Base-by-base conservation (phyloP, 35 echinoderm and acorn worm genomes). In the Nesometra sesokonis region DNA sequence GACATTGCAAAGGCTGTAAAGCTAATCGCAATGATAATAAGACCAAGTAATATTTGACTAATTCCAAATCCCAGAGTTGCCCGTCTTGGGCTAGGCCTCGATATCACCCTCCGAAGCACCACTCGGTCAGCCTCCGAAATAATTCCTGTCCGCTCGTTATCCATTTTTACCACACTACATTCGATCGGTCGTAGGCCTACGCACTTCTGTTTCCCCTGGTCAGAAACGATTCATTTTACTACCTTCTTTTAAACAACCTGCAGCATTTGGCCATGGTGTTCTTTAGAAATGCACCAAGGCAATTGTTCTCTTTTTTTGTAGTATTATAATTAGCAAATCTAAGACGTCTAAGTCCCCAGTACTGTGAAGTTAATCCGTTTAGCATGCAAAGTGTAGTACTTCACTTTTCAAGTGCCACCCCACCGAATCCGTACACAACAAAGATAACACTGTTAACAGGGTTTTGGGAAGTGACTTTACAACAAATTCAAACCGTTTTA, bases 1-100 rank as follows among this genome's bases (percentile, higher is more conserved):
- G 92, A 93, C 30, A 93, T 67, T 21, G 88, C 92, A 85, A 93
- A 93, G 4, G 92, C 92, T 36, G 92, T 89, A 76, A 93, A 93
- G 80, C 92, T 93, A 3, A 93, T 85, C 5, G 85, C 92, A 1
- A 93, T 85, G 32, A 93, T 93, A 36, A 85, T 83, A 2, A 93
- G 85, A 13, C 92, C 92, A 13, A 93, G 80, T 30, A 93, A 82
- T 39, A 93, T 85, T 57, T 93, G 92, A 52, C 88, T 84, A 0
- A 90, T 86, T 57, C 92, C 92, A 78, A 93, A 90, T 82, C 84
- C 84, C 30, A 93, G 85, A n/a, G 92, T 93, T 13, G 88, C 90
- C 77, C 82, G 21, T 27, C 85, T 80, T 8, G 84, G 88, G 30
- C 81, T 82, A 31, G 88, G 84, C 5, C 88, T 47, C 29, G 81